Evolutionary conservation across 2,888 invertebrate species (phyloP).

Genomic region (Antheraea yamamai): DNA sequence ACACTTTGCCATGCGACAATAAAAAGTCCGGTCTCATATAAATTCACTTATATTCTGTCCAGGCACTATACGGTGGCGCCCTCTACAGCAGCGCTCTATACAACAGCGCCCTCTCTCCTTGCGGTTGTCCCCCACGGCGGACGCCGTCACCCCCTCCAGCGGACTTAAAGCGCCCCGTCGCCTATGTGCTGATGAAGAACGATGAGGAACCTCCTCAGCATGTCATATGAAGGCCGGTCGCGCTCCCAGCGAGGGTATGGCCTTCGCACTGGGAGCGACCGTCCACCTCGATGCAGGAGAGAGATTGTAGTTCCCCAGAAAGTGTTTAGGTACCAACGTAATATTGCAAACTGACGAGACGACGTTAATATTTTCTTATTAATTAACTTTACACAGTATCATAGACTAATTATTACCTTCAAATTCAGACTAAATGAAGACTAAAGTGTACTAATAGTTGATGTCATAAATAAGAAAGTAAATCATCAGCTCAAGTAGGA

Average conservation of each 20-base stretch:
- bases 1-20: too few species aligned
- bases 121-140: slow-evolving; percentile 72
- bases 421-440: too few species aligned
- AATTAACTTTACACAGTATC: too few species aligned
- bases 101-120: slow-evolving; percentile 72
- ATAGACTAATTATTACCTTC: too few species aligned
- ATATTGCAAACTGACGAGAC: background rate
- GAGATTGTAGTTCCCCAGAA: slow-evolving; percentile 71
- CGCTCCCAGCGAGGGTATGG: slow-evolving; percentile 87
- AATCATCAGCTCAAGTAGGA: too few species aligned
- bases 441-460: too few species aligned
- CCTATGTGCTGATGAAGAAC: slow-evolving; percentile 85
- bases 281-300: slow-evolving; percentile 66
- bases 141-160: slow-evolving; percentile 72
- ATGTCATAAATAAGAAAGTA: too few species aligned
- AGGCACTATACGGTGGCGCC: slow-evolving; percentile 76
- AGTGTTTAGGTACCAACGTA: slow-evolving; percentile 53
- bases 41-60: slow-evolving; percentile 20
- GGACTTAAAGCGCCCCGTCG: slow-evolving; percentile 79
- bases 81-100: slow-evolving; percentile 74
- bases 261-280: slow-evolving; percentile 79
- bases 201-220: slow-evolving; percentile 83
- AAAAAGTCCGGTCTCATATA: too few species aligned
- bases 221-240: slow-evolving; percentile 93
- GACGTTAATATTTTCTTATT: too few species aligned